A percentile compares a stretch with the other conserved stretches of the same genome.
Conservation (phyloP, 2,888 invertebrate species). For the Lysandra coridon region DNA sequence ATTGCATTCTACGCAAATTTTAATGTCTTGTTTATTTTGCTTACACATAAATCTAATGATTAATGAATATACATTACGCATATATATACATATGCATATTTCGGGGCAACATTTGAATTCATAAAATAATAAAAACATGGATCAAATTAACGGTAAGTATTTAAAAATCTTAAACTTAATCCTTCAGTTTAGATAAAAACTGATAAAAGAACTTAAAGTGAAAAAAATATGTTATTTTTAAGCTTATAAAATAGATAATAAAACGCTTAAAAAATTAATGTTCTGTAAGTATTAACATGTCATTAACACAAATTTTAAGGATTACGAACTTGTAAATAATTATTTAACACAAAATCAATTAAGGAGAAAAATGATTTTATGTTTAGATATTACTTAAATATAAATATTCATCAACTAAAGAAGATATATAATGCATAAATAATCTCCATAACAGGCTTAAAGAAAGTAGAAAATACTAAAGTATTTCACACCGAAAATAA, state of each 20-base stretch:
- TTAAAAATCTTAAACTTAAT: neutral
- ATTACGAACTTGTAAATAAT: constrained; percentile 12
- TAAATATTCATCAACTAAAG: constrained; percentile 25
- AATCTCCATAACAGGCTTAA: constrained; percentile 24
- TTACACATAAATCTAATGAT: neutral
- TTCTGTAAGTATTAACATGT: neutral
- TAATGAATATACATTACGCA: neutral
- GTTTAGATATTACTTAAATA: constrained; percentile 20
- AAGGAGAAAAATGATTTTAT: constrained; percentile 16
- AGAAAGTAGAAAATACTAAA: constrained; percentile 28
- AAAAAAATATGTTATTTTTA: neutral
- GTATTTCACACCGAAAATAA: constrained; percentile 15
- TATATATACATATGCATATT: too few relatives aligned
- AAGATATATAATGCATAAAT: neutral
- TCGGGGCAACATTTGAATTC: neutral
- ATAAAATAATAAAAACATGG: neutral
- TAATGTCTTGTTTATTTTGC: neutral
- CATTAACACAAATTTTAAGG: constrained; percentile 16
- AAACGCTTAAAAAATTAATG: neutral
- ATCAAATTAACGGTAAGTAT: neutral
- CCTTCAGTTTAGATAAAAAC: neutral
- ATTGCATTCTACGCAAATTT: neutral
- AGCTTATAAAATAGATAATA: neutral
- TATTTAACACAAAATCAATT: constrained; percentile 10
- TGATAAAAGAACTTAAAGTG: neutral